These are phyloP conservation scores for Marcusenius ussheri DNA, from an alignment of 2,113 vertebrate species.

Conservation along the genomic window DNA sequence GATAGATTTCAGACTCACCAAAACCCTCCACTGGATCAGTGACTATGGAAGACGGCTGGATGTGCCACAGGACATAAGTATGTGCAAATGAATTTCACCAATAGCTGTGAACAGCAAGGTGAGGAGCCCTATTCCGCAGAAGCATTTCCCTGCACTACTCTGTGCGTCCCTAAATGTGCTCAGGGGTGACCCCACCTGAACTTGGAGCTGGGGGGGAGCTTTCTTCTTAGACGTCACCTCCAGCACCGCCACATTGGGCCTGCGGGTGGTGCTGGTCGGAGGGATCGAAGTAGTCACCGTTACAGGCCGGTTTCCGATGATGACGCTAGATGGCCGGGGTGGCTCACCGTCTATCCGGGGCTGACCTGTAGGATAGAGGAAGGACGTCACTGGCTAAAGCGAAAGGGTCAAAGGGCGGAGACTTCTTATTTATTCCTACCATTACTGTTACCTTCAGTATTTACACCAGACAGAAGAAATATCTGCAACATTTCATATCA, in stretches of 20 bases:
- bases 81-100: background rate
- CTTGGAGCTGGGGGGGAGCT: constrained; percentile 57
- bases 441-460: too few relatives aligned
- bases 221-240: constrained; percentile 61
- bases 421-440: background rate
- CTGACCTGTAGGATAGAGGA: constrained; percentile 57
- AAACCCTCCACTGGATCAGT: background rate
- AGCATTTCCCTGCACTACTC: background rate
- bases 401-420: background rate
- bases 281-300: constrained; percentile 60
- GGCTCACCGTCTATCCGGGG: constrained; percentile 56
- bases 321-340: constrained; percentile 47
- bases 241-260: constrained; percentile 55
- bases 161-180: background rate
- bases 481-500: background rate
- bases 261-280: constrained; percentile 38
- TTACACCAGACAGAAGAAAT: background rate
- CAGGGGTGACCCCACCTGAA: constrained; percentile 60
- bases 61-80: background rate
- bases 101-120: background rate
- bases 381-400: background rate
- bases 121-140: background rate
- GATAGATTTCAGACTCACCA: background rate
- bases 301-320: constrained; percentile 42
- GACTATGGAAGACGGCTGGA: background rate